Conservation (phyloP, 2,113 vertebrate species). For the Rhipidura dahli region DNA sequence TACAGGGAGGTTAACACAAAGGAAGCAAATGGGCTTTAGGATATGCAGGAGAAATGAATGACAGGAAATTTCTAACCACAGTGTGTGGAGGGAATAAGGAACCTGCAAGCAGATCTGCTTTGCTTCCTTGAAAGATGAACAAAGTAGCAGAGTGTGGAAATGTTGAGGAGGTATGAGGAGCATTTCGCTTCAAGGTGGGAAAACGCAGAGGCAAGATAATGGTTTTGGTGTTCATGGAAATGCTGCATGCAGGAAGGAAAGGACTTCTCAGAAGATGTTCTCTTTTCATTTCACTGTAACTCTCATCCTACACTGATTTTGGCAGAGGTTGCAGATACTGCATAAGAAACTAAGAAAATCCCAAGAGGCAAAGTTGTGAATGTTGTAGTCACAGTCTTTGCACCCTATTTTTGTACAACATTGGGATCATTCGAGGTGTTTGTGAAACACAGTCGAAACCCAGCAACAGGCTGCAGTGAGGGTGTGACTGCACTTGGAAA, state of each 20-base stretch:
- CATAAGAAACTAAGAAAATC: not conserved
- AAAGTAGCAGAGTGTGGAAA: not conserved
- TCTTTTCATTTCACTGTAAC: not conserved
- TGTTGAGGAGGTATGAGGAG: not conserved
- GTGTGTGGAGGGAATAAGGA: not conserved
- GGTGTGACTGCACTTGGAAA: accelerated
- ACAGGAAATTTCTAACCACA: not conserved
- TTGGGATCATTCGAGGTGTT: not conserved
- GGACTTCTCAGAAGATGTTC: not conserved
- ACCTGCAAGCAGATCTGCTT: not conserved
- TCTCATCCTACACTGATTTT: not conserved
- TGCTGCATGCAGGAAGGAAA: not conserved
- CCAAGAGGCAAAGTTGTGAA: not conserved
- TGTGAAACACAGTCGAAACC: not conserved
- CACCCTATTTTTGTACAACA: not conserved
- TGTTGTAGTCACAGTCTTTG: not conserved
- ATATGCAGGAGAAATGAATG: not conserved
- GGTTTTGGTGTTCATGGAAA: not conserved
- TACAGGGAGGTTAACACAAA: not conserved
- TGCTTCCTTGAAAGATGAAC: not conserved
- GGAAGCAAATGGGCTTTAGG: not conserved
- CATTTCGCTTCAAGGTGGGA: not conserved
- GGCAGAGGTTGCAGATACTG: not conserved
- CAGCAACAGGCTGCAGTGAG: not conserved
- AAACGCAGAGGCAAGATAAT: not conserved